phyloP scores from a whole-genome alignment of 2,797 vertebrate species.

The Chromobotia macracanthus region DNA sequence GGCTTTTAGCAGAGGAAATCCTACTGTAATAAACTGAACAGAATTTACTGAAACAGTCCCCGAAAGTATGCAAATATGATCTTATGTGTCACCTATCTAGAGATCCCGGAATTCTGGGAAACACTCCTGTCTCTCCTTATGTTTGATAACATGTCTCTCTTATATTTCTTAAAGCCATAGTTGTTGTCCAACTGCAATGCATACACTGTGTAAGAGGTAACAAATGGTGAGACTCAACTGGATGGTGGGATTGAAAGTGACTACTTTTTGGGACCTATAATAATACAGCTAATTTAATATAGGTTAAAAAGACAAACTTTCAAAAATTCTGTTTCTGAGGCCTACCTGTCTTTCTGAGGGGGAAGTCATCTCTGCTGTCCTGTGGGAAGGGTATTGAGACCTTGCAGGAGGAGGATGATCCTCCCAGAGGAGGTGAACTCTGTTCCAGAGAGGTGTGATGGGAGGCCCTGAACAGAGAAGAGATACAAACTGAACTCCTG shows the following conservation, averaged over 20 bases:
- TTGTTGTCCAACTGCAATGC: too few species aligned
- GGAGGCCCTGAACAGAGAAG: slow-evolving; percentile 82
- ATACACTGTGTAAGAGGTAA: background rate
- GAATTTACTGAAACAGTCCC: slow-evolving; percentile 29
- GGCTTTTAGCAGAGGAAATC: slow-evolving; percentile 61
- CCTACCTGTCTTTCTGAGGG: slow-evolving; percentile 97
- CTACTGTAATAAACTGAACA: slow-evolving; percentile 35
- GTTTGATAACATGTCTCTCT: too few species aligned
- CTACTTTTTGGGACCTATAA: background rate
- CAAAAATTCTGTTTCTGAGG: slow-evolving; percentile 16
- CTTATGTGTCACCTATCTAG: slow-evolving; percentile 32
- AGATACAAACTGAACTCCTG: slow-evolving; percentile 58
- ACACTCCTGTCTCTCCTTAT: background rate
- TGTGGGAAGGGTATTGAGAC: slow-evolving; percentile 88
- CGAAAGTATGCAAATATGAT: slow-evolving; percentile 33
- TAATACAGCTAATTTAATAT: background rate
- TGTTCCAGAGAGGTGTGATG: slow-evolving; percentile 98
- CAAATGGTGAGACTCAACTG: too few species aligned
- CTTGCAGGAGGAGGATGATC: slow-evolving; percentile 90
- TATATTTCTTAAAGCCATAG: slow-evolving; percentile 6
- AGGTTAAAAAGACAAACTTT: background rate
- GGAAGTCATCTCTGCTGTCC: slow-evolving; percentile 94
- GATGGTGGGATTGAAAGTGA: too few species aligned
- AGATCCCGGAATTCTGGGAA: background rate
- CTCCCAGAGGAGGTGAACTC: slow-evolving; percentile 93